Conservation (phyloP, 1,140 invertebrate genomes). For the Leptonema lineaticorne region DNA sequence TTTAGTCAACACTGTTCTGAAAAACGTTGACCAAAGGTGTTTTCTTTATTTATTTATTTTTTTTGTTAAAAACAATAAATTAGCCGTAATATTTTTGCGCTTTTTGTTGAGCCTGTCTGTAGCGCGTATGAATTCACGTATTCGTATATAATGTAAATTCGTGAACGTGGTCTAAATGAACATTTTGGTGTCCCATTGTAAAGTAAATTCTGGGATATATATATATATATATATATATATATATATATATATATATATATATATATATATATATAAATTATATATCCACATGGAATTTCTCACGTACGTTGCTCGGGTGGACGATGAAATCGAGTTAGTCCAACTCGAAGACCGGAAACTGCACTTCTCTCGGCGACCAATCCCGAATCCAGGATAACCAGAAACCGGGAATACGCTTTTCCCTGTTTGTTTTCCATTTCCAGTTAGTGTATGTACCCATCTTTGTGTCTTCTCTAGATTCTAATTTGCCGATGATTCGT, state of each 20-base stretch:
- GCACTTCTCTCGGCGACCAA: background rate
- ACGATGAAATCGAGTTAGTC: background rate
- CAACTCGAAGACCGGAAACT: background rate
- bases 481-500: too few species aligned
- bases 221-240: background rate
- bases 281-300: background rate
- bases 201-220: background rate
- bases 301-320: background rate
- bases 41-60: too few species aligned
- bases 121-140: too few species aligned
- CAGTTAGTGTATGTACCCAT: background rate
- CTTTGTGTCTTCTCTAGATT: background rate
- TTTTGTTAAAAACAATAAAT: too few species aligned
- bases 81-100: too few species aligned
- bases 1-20: too few species aligned
- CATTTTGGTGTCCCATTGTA: too few species aligned
- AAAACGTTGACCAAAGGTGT: too few species aligned
- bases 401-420: background rate
- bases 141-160: too few species aligned
- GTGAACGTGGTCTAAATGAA: too few species aligned
- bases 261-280: background rate
- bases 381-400: background rate
- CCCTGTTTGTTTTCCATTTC: slow-evolving; percentile 9
- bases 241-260: background rate
- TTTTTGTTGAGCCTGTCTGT: too few species aligned